Evolutionary conservation across 2,113 vertebrate species (phyloP).

Genomic region (Petroica traversi): DNA sequence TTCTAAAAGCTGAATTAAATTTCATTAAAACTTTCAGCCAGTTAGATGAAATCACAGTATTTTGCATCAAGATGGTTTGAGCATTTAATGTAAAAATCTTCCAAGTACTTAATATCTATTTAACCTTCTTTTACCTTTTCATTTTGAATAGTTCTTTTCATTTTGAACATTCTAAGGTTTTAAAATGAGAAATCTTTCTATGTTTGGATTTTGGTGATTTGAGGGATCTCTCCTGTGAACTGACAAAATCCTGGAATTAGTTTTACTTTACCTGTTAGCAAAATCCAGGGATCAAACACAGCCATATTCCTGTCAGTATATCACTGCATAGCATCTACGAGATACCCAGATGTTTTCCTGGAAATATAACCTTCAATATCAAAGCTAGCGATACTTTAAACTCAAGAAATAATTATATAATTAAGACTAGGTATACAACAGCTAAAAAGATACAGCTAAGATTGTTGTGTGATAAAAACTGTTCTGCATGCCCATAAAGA

Average conservation of each 20-base stretch:
- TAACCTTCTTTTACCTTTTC: not conserved
- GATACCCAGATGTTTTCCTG: not conserved
- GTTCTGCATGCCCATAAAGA: not conserved
- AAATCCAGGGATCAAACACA: not conserved
- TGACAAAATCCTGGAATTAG: not conserved
- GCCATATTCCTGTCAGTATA: not conserved
- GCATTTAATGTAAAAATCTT: not conserved
- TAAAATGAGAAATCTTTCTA: not conserved
- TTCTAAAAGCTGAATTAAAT: not conserved
- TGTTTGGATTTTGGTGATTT: not conserved
- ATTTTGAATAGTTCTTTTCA: not conserved
- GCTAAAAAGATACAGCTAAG: not conserved
- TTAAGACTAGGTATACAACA: not conserved
- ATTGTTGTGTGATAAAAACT: not conserved
- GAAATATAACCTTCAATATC: not conserved
- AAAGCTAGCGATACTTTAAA: not conserved
- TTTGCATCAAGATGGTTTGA: not conserved
- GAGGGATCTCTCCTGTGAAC: not conserved
- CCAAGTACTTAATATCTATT: not conserved
- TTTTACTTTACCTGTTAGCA: not conserved
- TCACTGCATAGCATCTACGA: not conserved
- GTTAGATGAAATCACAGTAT: not conserved
- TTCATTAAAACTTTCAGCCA: not conserved
- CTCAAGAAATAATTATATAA: not conserved
- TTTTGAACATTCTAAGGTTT: not conserved